Base-by-base conservation (phyloP, 2,113 vertebrate species). In the Pseudopipra pipra region DNA sequence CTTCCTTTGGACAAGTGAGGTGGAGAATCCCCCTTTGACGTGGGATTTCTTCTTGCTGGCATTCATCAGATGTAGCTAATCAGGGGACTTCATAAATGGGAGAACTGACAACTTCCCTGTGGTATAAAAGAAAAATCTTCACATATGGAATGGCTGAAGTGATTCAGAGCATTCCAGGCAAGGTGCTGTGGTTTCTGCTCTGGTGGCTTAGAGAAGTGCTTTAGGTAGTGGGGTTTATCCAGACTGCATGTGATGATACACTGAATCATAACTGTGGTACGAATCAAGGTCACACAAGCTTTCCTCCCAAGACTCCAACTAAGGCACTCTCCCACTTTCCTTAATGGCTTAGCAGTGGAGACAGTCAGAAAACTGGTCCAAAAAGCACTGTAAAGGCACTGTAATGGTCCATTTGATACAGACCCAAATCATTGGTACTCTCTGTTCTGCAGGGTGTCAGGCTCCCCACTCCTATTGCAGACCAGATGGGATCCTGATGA, bases 351-450 rank as follows among this genome's bases (percentile, higher is more conserved):
- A 43, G 23, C 43, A 27, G 43, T 35, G 22, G 27, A 46, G 31
- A 49, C 31, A 47, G 61, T 14, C 44, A 73, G 41, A 82, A 72
- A 79, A 47, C 21, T 8, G 37, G 6, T 28, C 58, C 46, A 5
- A 16, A 87, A 51, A 76, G 23, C 63, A 8, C 12, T 7, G 27
- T 44, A 0, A 2, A 52, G 46, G 14, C 8, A 12, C 33, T 37
- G 28, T 5, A 33, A 27, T 1, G 5, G 13, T 9, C 24, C 1
- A 0, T 56, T 25, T 47, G 66, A 25, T 12, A 9, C 8, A 65
- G 37, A 1, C 31, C 24, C 25, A 31, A 9, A 2, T 21, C 47
- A 44, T 16, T 17, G n/a, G 27, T 21, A 5, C 19, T 11, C 30
- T 46, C 51, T 84, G 62, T 31, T 62, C 44, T 55, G 63, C 39